A percentile compares a stretch with the other conserved stretches of the same genome.
Evolutionary conservation across 2,113 vertebrate genomes (phyloP).

Genomic region (Perccottus glenii): DNA sequence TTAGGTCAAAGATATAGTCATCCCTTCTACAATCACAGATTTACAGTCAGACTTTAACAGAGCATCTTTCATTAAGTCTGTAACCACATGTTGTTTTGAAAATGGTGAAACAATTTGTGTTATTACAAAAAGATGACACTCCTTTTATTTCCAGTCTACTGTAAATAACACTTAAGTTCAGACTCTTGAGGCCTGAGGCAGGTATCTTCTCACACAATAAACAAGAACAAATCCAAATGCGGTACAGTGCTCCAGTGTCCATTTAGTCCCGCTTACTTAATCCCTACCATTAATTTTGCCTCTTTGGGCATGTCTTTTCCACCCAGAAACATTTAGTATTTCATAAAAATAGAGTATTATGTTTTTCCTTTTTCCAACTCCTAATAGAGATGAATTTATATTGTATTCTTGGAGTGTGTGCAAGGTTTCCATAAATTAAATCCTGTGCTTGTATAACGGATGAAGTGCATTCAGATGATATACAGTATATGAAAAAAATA

Average conservation of each 20-base stretch:
- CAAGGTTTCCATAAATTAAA: no score
- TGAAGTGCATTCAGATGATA: no score
- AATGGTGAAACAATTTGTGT: background rate
- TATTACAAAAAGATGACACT: constrained; percentile 2
- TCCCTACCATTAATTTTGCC: background rate
- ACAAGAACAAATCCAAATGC: background rate
- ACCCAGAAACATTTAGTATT: background rate
- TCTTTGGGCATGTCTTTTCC: no score
- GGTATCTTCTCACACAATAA: background rate
- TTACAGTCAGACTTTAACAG: background rate
- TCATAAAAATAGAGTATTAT: no score
- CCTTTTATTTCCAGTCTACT: background rate
- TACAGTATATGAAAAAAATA: no score
- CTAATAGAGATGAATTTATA: no score
- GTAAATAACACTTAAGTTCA: background rate
- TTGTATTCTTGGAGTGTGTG: no score
- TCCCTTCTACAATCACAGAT: background rate
- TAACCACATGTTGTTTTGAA: constrained; percentile 5
- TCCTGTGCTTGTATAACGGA: no score
- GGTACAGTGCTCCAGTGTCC: background rate
- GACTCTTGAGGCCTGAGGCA: background rate
- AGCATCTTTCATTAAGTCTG: background rate
- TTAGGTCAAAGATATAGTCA: background rate
- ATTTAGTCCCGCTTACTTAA: background rate
- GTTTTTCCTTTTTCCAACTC: no score